phyloP scores from a whole-genome alignment of 2,113 vertebrate genomes.

The Lophura nycthemera region DNA sequence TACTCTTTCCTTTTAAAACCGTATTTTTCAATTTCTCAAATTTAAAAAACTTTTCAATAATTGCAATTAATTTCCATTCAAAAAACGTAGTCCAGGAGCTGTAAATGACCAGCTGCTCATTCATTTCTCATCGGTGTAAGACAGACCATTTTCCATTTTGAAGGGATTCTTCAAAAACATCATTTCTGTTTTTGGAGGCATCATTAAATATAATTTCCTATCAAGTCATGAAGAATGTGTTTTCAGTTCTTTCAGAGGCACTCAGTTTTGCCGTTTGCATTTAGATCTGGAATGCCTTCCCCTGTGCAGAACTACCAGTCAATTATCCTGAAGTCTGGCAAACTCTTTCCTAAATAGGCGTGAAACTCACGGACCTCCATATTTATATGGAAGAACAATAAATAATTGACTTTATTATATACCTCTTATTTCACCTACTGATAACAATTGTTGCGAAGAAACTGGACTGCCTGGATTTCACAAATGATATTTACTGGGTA shows the following conservation, averaged over 20 bases:
- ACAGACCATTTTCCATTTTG: background rate
- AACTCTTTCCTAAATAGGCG: background rate
- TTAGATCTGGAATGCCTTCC: background rate
- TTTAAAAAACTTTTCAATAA: background rate
- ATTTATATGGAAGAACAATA: slow-evolving; percentile 8
- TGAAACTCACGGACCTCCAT: background rate
- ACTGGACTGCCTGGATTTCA: background rate
- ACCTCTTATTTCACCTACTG: background rate
- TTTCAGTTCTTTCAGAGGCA: background rate
- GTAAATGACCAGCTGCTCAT: background rate
- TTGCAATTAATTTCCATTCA: background rate
- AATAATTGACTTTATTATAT: slow-evolving; percentile 17
- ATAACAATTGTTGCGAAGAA: background rate
- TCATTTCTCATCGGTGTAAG: background rate
- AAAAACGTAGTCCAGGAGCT: background rate
- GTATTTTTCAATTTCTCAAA: background rate
- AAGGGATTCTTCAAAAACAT: background rate
- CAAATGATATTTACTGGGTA: background rate
- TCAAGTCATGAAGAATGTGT: background rate
- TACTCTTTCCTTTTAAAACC: background rate
- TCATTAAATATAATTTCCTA: background rate
- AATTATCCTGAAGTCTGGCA: background rate
- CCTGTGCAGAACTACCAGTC: background rate
- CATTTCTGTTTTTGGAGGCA: background rate
- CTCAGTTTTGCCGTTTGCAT: background rate